phyloP scores from a whole-genome alignment of 2,888 invertebrate genomes.

The Polydrusus pterygomalis region DNA sequence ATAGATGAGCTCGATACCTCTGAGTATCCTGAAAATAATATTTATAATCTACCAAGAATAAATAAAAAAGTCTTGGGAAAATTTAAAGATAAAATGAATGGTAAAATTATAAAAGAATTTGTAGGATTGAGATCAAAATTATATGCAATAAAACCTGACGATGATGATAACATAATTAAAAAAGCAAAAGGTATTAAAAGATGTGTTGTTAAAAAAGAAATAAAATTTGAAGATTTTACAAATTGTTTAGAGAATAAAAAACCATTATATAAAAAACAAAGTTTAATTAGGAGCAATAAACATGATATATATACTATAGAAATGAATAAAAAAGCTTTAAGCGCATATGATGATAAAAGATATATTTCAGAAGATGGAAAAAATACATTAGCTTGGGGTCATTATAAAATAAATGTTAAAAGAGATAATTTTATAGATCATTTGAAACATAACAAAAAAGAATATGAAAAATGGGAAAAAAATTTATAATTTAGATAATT shows the following conservation, averaged over 20 bases:
- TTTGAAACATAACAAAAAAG: no score
- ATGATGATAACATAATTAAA: conserved; percentile 2
- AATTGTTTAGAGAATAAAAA: conserved; percentile 1
- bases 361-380: conserved; percentile 4
- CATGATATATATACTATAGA: conserved; percentile 6
- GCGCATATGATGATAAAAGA: conserved; percentile 7
- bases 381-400: conserved; percentile 2
- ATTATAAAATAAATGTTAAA: not conserved
- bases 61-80: not conserved
- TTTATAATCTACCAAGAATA: not conserved
- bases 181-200: not conserved
- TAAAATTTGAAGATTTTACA: conserved; percentile 5
- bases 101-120: conserved; percentile 2
- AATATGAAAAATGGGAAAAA: not conserved
- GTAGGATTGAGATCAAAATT: conserved; percentile 7
- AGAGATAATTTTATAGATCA: no score
- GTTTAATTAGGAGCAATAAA: conserved; percentile 3
- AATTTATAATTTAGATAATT: not conserved
- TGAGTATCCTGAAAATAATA: not conserved
- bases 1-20: not conserved
- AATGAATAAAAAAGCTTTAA: conserved; percentile 1
- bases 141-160: conserved; percentile 5
- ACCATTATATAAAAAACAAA: conserved; percentile 10
- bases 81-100: conserved; percentile 4
- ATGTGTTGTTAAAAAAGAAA: not conserved